These are phyloP conservation scores for Melanotaenia duboulayi DNA, from an alignment of 2,113 vertebrate species.

Conservation along the genomic window DNA sequence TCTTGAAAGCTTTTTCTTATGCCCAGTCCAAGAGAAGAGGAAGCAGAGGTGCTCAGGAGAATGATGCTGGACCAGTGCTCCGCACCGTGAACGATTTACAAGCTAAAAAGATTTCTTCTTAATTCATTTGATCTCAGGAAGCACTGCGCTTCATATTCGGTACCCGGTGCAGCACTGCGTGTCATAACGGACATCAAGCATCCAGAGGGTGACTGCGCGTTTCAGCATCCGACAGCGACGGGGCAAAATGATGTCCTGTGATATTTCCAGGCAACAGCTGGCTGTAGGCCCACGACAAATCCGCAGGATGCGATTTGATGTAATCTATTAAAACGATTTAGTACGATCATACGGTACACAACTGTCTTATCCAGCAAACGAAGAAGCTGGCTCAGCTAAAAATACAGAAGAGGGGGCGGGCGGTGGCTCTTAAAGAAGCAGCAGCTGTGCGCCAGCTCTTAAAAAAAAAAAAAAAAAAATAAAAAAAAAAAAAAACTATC, in stretches of 20 bases:
- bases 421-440: conserved; percentile 85
- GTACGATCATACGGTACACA: conserved; percentile 75
- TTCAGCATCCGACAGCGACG: conserved; percentile 67
- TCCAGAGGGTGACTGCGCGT: conserved; percentile 58
- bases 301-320: conserved; percentile 65
- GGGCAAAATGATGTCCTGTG: conserved; percentile 39
- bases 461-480: background rate
- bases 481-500: background rate
- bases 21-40: conserved; percentile 77
- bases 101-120: conserved; percentile 44
- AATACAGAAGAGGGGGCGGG: conserved; percentile 82
- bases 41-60: conserved; percentile 35
- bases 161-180: conserved; percentile 68
- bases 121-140: conserved; percentile 62
- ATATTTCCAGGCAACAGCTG: conserved; percentile 59
- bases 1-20: conserved; percentile 82
- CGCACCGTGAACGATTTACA: conserved; percentile 35
- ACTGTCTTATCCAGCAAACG: conserved; percentile 79
- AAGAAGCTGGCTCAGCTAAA: conserved; percentile 85
- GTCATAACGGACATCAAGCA: conserved; percentile 70
- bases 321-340: conserved; percentile 69
- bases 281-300: conserved; percentile 43
- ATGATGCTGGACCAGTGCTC: conserved; percentile 51
- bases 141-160: conserved; percentile 51
- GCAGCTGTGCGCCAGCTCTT: conserved; percentile 57